Percentiles rank a stretch among this genome's conserved stretches.
Evolutionary conservation across 2,797 vertebrate genomes (phyloP).

Genomic region (Channa striata): DNA sequence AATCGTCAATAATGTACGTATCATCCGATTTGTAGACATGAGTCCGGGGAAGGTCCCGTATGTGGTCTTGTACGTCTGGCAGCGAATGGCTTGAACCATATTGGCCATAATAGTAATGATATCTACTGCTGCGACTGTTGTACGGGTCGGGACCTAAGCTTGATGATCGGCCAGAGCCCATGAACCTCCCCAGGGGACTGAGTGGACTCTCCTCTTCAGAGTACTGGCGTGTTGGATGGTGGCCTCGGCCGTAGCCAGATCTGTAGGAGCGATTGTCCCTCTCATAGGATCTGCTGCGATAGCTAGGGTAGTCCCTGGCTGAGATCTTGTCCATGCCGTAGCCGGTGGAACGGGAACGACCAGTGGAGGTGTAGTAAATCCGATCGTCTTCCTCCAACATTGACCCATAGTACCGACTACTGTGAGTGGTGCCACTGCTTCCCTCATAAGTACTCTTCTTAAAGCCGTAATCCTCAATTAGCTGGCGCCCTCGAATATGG

Average conservation of each 20-base stretch:
- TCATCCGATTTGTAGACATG: slow-evolving; percentile 97
- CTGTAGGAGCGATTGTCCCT: slow-evolving; percentile 88
- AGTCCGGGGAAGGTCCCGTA: slow-evolving; percentile 95
- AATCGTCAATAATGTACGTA: slow-evolving; percentile 97
- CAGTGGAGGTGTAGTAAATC: slow-evolving; percentile 84
- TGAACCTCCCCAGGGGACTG: slow-evolving; percentile 89
- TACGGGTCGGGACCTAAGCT: slow-evolving; percentile 88
- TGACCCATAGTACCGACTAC: slow-evolving; percentile 89
- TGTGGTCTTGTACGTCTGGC: slow-evolving; percentile 98
- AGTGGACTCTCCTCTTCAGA: slow-evolving; percentile 95
- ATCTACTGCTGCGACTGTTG: slow-evolving; percentile 86
- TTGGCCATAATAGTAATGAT: slow-evolving; percentile 83
- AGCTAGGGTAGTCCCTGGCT: slow-evolving; percentile 84
- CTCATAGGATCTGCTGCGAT: slow-evolving; percentile 93
- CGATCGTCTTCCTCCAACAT: slow-evolving; percentile 89
- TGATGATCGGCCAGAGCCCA: slow-evolving; percentile 86
- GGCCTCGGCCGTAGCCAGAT: slow-evolving; percentile 86
- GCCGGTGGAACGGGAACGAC: slow-evolving; percentile 91
- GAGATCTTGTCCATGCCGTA: slow-evolving; percentile 94
- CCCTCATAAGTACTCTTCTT: slow-evolving; percentile 69
- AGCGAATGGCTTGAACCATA: slow-evolving; percentile 99
- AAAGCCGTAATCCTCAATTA: slow-evolving; percentile 83
- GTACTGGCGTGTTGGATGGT: slow-evolving; percentile 89
- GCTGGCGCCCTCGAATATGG: slow-evolving; percentile 78
- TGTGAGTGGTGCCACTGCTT: slow-evolving; percentile 83